A percentile compares a stretch with the other conserved stretches of the same genome.
Conservation (phyloP, 2,797 vertebrate genomes). For the Scyliorhinus canicula region DNA sequence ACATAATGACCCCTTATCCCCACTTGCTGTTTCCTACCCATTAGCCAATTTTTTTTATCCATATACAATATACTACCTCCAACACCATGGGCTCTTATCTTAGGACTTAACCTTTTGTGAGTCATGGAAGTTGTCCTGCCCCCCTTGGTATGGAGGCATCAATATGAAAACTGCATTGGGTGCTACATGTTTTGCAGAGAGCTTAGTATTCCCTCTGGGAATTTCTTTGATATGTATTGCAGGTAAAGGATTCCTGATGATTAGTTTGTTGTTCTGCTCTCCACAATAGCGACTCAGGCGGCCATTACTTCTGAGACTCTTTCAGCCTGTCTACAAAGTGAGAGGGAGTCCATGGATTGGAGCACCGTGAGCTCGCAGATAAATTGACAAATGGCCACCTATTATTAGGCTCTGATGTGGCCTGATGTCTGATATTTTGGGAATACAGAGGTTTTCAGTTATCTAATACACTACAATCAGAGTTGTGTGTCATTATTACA, state of each 20-base stretch:
- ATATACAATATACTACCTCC: no score
- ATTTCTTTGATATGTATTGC: background rate
- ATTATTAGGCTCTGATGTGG: background rate
- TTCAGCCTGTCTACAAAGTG: background rate
- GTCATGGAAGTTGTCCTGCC: background rate
- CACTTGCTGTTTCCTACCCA: no score
- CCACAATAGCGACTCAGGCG: background rate
- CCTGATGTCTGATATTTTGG: background rate
- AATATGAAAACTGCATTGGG: background rate
- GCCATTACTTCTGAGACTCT: background rate
- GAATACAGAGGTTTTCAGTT: background rate
- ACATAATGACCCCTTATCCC: no score
- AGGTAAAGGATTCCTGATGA: background rate
- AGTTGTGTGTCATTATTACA: background rate
- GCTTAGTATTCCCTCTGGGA: background rate
- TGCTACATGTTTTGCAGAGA: background rate
- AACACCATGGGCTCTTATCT: no score
- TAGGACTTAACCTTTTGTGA: no score
- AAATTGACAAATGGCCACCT: background rate
- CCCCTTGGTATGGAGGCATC: background rate
- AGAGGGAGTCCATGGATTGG: background rate
- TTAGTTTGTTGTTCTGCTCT: background rate
- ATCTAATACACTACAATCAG: background rate
- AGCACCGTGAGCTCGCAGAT: background rate
- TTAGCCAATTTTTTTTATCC: no score